These are phyloP conservation scores for Drosophila bunnanda DNA, from an alignment of 2,888 invertebrate genomes.

Conservation along the genomic window DNA sequence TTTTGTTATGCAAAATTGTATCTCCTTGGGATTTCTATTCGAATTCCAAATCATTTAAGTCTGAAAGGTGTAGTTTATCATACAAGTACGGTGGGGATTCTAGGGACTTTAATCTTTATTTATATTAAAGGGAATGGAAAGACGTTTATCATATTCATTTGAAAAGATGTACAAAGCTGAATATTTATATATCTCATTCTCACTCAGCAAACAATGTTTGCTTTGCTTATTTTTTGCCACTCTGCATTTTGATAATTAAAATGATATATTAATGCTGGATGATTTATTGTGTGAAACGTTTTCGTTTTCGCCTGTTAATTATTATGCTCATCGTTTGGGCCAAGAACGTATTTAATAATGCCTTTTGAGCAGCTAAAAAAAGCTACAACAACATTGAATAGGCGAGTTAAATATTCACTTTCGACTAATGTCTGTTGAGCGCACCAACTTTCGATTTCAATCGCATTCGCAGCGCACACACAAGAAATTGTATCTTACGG, in stretches of 20 bases:
- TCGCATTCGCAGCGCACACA: constrained; percentile 16
- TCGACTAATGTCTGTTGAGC: constrained; percentile 12
- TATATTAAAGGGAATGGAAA: background rate
- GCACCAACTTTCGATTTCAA: constrained; percentile 49
- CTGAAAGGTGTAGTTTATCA: background rate
- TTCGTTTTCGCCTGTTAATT: constrained; percentile 37
- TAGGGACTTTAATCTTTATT: background rate
- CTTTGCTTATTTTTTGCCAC: constrained; percentile 8
- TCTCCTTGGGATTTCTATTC: background rate
- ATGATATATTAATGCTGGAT: constrained; percentile 55
- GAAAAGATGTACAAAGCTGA: background rate
- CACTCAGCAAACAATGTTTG: constrained; percentile 3
- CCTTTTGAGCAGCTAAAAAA: constrained; percentile 12
- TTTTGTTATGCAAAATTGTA: background rate
- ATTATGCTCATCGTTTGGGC: constrained; percentile 31
- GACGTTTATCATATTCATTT: background rate
- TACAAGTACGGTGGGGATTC: background rate
- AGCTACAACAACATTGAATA: constrained; percentile 29
- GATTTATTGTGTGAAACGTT: constrained; percentile 63
- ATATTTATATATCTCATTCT: background rate
- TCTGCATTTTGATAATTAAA: constrained; percentile 49
- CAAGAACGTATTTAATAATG: constrained; percentile 58
- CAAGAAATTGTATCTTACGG: constrained; percentile 35
- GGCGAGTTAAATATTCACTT: constrained; percentile 11
- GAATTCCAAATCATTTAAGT: background rate